These are phyloP conservation scores for Sisyra terminalis DNA, from an alignment of 2,888 invertebrate species.

Conservation along the genomic window DNA sequence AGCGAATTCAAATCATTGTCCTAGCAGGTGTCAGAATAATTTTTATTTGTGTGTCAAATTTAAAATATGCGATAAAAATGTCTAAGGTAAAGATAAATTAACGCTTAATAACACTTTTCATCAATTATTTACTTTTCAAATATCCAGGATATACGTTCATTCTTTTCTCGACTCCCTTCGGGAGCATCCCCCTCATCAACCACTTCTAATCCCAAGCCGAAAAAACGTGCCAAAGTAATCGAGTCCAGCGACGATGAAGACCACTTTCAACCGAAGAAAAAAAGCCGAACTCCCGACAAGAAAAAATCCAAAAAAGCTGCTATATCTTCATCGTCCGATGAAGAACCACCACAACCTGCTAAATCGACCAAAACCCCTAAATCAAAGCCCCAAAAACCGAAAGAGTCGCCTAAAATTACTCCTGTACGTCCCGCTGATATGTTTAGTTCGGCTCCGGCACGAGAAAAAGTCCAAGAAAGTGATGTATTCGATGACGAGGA, in stretches of 20 bases:
- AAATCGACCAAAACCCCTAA: not conserved
- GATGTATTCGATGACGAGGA: constrained; percentile 24
- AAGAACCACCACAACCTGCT: not conserved
- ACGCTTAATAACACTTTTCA: not conserved
- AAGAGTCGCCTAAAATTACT: constrained; percentile 27
- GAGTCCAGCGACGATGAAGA: constrained; percentile 39
- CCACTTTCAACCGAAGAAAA: constrained; percentile 30
- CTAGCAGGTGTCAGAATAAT: too few species aligned
- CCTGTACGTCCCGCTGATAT: constrained; percentile 31
- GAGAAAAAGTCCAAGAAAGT: constrained; percentile 17
- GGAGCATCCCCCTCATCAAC: constrained; percentile 11
- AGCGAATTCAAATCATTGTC: too few species aligned
- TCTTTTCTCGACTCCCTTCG: constrained; percentile 23
- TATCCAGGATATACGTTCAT: constrained; percentile 54
- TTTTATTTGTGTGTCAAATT: too few species aligned
- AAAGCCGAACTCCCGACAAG: constrained; percentile 13
- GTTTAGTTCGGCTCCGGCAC: constrained; percentile 44
- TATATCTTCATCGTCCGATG: not conserved
- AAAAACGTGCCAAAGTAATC: constrained; percentile 24
- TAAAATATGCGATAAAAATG: too few species aligned
- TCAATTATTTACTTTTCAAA: constrained; percentile 15
- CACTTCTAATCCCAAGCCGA: constrained; percentile 14
- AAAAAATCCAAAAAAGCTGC: constrained; percentile 9
- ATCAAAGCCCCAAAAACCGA: constrained; percentile 16
- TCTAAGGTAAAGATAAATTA: too few species aligned